Evolutionary conservation across 2,888 invertebrate genomes (phyloP), one percentile per base, ranked within the genome.

Genomic region (Unio delphinus): DNA sequence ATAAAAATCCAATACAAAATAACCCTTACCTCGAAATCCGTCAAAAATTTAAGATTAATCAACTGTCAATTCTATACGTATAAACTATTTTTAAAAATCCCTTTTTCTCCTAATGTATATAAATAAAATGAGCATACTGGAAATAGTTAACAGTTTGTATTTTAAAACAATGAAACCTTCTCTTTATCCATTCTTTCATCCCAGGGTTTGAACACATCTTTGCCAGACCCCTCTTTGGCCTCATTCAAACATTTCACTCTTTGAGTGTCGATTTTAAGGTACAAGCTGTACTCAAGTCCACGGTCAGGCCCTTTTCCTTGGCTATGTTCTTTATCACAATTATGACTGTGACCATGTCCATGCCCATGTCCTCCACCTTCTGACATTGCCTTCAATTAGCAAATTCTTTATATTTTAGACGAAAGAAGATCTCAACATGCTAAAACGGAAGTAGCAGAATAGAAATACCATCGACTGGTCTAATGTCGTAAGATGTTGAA

Each of bases 181-280:
- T 92, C 93, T 76, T 92, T 92, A 88, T 95, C 94, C 74, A 95
- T 91, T 81, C 97, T 92, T 75, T 95, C 93, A 82, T 97, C 96
- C 95, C 96, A 97, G 0, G 97, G 92, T 89, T 97, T 98, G 87
- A 99, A 98, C 5, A 99, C 94, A 45, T 92, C 92, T 90, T 94
- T 95, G 26, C 97, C 98, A 18, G 95, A 94, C 45, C 95, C 96
- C 83, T 97, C 97, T 7, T 92, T 90, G 64, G 92, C 92, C 91
- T 99, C 99, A 90, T 99, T 99, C 55, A 99, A 91, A 90, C 98
- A 98, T 87, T 96, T 93, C 34, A 98, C 91, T 89, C 96, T 95
- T 59, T 94, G 93, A 83, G 93, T 93, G 90, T 98, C 95, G 83
- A 98, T 97, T 92, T 96, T 97, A 80, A 94, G 92, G 89, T 93